Evolutionary conservation across 2,888 invertebrate genomes (phyloP).

Genomic region (Lasiommata megera): DNA sequence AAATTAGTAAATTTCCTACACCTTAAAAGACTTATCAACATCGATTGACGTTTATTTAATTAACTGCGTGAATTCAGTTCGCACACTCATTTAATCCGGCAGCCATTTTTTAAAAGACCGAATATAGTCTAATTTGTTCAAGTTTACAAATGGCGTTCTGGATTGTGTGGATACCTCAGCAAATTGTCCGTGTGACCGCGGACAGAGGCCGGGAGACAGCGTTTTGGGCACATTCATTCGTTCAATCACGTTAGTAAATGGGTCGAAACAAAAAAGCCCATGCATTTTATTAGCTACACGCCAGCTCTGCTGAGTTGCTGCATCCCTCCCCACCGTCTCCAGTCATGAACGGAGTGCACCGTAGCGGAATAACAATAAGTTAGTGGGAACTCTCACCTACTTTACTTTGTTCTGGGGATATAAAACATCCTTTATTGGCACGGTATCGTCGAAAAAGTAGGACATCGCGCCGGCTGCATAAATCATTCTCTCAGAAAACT

Average conservation of each 20-base stretch:
- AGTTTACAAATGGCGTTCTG: slow-evolving; percentile 28
- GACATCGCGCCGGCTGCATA: slow-evolving; percentile 37
- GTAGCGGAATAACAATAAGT: slow-evolving; percentile 29
- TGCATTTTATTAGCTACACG: slow-evolving; percentile 24
- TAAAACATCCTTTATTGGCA: slow-evolving; percentile 35
- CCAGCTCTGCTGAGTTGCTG: slow-evolving; percentile 6
- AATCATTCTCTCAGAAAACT: slow-evolving; percentile 52
- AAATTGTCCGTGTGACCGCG: slow-evolving; percentile 25
- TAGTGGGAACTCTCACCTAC: slow-evolving; percentile 32
- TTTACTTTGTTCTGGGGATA: slow-evolving; percentile 27
- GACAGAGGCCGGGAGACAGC: slow-evolving; percentile 18
- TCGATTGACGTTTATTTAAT: not conserved
- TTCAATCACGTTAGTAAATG: slow-evolving; percentile 26
- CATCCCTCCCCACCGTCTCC: slow-evolving; percentile 14
- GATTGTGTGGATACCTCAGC: slow-evolving; percentile 25
- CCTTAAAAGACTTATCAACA: slow-evolving; percentile 8
- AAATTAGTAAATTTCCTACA: not conserved
- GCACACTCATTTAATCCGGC: slow-evolving; percentile 13
- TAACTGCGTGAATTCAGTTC: slow-evolving; percentile 1
- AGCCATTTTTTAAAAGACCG: slow-evolving; percentile 22
- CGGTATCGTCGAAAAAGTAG: slow-evolving; percentile 37
- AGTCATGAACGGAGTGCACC: slow-evolving; percentile 24
- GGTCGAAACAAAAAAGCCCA: slow-evolving; percentile 1
- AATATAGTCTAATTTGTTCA: slow-evolving; percentile 26
- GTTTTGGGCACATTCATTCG: slow-evolving; percentile 28